Conservation (phyloP, 2,113 vertebrate genomes). For the Gadus macrocephalus region DNA sequence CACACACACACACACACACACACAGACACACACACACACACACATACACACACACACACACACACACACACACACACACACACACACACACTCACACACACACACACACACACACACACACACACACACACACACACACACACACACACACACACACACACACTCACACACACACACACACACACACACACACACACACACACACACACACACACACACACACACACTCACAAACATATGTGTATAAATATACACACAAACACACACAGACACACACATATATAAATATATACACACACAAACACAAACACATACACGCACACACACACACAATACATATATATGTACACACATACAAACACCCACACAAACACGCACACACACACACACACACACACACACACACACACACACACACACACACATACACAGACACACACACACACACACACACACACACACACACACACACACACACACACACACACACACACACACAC, state of each 20-base stretch:
- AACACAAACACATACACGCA: conserved; percentile 9
- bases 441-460: neutral
- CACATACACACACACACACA: neutral
- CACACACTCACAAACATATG: neutral
- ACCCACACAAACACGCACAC: neutral
- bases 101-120: neutral
- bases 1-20: too few relatives aligned
- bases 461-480: neutral
- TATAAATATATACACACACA: neutral
- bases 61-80: neutral
- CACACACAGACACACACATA: neutral
- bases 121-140: neutral
- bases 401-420: neutral
- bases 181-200: neutral
- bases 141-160: neutral
- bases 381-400: neutral
- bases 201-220: neutral
- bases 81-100: conserved; percentile 18
- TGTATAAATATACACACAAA: neutral
- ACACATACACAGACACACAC: neutral
- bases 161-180: neutral
- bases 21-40: neutral
- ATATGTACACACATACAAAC: too few relatives aligned
- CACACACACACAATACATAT: conserved; percentile 19
- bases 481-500: neutral